Evolutionary conservation across 1,140 invertebrate genomes (phyloP).

Genomic region (Apis laboriosa): DNA sequence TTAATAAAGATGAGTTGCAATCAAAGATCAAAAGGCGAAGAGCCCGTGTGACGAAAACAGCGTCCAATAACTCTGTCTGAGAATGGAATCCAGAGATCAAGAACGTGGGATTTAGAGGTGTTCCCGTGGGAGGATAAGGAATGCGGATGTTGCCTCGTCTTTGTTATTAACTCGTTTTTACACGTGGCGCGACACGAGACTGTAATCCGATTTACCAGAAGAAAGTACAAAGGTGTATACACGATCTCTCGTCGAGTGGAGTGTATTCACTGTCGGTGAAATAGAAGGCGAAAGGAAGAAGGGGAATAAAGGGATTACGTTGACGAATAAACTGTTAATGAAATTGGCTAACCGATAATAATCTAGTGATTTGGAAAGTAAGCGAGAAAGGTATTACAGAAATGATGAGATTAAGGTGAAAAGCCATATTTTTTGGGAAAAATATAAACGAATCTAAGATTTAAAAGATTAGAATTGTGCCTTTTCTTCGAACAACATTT

Average conservation of each 20-base stretch:
- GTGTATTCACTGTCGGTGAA: no score
- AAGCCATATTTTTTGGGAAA: no score
- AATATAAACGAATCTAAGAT: no score
- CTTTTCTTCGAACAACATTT: no score
- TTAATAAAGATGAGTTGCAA: slow-evolving; percentile 4
- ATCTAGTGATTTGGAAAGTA: neutral
- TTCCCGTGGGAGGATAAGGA: neutral
- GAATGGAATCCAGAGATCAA: slow-evolving; percentile 4
- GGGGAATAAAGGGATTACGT: slow-evolving; percentile 7
- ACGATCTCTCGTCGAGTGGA: slow-evolving; percentile 5
- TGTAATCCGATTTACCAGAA: slow-evolving; percentile 46
- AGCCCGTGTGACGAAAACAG: neutral
- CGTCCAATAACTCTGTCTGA: neutral
- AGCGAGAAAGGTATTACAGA: no score
- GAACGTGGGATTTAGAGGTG: slow-evolving; percentile 12
- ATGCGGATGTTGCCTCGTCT: slow-evolving; percentile 12
- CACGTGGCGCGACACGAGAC: slow-evolving; percentile 21
- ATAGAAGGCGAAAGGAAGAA: neutral
- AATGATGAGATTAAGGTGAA: no score
- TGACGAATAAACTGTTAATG: slow-evolving; percentile 30
- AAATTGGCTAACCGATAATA: slow-evolving; percentile 8
- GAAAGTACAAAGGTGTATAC: slow-evolving; percentile 45
- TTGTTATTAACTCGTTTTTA: slow-evolving; percentile 46
- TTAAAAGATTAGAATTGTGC: no score
- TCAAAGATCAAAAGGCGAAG: neutral